phyloP scores from a whole-genome alignment of 1,140 invertebrate species.

The Drosophila hydei region DNA sequence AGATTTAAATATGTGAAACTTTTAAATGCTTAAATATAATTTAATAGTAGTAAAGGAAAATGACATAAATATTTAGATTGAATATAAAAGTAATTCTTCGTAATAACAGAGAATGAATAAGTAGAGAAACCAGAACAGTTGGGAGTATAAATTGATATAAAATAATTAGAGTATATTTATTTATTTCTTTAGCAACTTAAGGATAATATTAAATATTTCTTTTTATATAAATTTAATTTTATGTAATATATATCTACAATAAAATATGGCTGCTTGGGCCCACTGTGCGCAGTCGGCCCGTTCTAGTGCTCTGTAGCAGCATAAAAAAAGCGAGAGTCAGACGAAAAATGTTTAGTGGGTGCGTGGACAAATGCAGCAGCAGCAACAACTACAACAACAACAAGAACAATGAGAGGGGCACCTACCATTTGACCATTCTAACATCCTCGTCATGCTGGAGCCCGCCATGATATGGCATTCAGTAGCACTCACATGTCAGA shows the following conservation, averaged over 20 bases:
- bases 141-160: neutral
- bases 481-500: slow-evolving; percentile 62
- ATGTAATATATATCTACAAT: too few species aligned
- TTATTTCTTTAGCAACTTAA: too few species aligned
- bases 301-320: slow-evolving; percentile 2
- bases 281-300: slow-evolving; percentile 20
- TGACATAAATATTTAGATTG: neutral
- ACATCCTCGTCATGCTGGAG: slow-evolving; percentile 30
- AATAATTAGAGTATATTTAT: neutral
- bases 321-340: slow-evolving; percentile 18
- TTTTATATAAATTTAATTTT: too few species aligned
- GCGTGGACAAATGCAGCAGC: slow-evolving; percentile 55
- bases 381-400: slow-evolving; percentile 15
- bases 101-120: neutral
- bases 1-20: too few species aligned
- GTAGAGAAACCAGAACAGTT: too few species aligned
- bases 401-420: slow-evolving; percentile 17
- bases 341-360: slow-evolving; percentile 49
- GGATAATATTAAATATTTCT: too few species aligned
- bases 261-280: neutral
- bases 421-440: slow-evolving; percentile 33
- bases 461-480: slow-evolving; percentile 67
- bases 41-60: neutral
- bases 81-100: neutral
- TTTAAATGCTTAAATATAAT: neutral